A percentile compares a stretch with the other conserved stretches of the same genome.
phyloP scores from a whole-genome alignment of 1,140 invertebrate genomes.

The Lysiphlebus fabarum region DNA sequence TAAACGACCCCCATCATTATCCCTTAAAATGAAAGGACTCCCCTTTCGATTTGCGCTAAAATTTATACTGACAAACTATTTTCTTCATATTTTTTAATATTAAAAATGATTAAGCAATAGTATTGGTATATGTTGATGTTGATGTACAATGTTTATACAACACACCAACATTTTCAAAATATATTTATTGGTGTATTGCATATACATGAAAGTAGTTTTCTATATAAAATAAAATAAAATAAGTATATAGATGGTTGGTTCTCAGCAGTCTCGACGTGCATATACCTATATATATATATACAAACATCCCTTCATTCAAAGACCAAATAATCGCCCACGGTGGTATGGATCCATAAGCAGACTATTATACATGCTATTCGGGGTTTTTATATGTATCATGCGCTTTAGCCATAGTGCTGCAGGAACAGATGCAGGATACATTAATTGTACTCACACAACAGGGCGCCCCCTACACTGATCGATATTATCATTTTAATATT shows the following conservation, averaged over 20 bases:
- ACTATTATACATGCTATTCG: not conserved
- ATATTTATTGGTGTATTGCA: no score
- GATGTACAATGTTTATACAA: no score
- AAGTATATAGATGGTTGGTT: no score
- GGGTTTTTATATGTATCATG: conserved; percentile 10
- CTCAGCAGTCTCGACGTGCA: no score
- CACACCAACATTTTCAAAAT: no score
- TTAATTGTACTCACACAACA: conserved; percentile 35
- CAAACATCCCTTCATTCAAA: not conserved
- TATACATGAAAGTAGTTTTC: no score
- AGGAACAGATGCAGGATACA: conserved; percentile 42
- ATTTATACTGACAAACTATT: conserved; percentile 21
- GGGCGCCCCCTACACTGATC: conserved; percentile 28
- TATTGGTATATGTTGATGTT: no score
- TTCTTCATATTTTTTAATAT: conserved; percentile 7
- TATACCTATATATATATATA: no score
- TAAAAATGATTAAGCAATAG: no score
- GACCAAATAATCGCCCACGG: conserved; percentile 2
- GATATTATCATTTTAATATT: conserved; percentile 29
- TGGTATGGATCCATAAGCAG: conserved; percentile 8
- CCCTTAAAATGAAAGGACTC: conserved; percentile 31
- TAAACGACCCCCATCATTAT: conserved; percentile 36
- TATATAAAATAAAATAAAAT: no score
- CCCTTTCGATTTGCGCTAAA: conserved; percentile 19
- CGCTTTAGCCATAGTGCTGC: conserved; percentile 23